These are phyloP conservation scores for Psittacula derbiana DNA, from an alignment of 2,797 vertebrate genomes.

Conservation along the genomic window DNA sequence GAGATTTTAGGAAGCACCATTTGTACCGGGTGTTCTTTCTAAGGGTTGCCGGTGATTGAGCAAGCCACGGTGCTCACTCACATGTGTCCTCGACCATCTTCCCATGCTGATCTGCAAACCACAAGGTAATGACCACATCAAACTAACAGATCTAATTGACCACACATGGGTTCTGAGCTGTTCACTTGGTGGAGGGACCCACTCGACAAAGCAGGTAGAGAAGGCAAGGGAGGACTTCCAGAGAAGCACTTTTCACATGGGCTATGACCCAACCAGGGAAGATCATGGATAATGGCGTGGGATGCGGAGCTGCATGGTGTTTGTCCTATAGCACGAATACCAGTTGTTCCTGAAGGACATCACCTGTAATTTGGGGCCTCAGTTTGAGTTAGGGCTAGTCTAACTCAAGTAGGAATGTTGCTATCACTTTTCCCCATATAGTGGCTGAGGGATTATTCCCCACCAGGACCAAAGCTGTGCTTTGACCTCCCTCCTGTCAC, in stretches of 20 bases:
- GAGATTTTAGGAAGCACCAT: neutral
- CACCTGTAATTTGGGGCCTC: neutral
- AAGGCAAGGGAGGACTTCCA: neutral
- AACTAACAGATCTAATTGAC: neutral
- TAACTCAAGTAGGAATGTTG: neutral
- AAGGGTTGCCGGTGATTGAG: neutral
- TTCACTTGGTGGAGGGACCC: neutral
- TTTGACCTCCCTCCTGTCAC: neutral
- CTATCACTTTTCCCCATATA: rapidly evolving
- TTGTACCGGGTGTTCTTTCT: neutral
- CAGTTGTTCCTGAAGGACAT: neutral
- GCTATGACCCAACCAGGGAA: neutral
- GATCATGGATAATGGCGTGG: neutral
- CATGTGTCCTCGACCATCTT: neutral
- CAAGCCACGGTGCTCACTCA: neutral
- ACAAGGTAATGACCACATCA: too few relatives aligned
- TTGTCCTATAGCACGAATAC: rapidly evolving
- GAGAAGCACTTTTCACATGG: rapidly evolving
- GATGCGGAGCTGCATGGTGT: neutral
- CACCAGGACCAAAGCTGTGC: rapidly evolving
- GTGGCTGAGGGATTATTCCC: neutral
- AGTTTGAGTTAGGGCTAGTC: neutral
- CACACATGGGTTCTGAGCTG: rapidly evolving
- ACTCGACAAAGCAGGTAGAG: neutral
- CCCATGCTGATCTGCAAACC: neutral